Conservation (phyloP, 2,113 vertebrate species). For the Pseudorhombus dupliciocellatus region DNA sequence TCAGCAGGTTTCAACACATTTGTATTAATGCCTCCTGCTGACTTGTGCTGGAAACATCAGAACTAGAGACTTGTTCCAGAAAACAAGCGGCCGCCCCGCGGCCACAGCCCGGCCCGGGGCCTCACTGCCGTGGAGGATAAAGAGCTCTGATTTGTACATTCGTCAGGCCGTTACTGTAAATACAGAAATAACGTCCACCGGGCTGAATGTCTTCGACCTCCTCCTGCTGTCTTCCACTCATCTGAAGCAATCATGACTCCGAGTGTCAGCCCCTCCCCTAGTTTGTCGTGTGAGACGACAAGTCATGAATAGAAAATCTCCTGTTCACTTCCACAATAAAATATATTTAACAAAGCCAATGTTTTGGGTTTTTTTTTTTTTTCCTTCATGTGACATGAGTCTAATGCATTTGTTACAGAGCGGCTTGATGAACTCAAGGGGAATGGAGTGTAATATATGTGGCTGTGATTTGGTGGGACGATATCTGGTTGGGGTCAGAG, state of each 20-base stretch:
- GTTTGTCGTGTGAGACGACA: conserved; percentile 42
- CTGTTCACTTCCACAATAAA: conserved; percentile 57
- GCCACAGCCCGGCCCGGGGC: background rate
- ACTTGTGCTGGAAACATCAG: conserved; percentile 45
- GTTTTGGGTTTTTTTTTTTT: conserved; percentile 21
- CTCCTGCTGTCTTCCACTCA: conserved; percentile 60
- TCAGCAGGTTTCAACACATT: conserved; percentile 58
- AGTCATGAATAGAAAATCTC: conserved; percentile 7
- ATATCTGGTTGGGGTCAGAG: conserved; percentile 59
- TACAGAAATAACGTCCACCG: conserved; percentile 39
- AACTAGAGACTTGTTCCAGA: conserved; percentile 26
- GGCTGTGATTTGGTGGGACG: conserved; percentile 37
- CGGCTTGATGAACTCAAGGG: conserved; percentile 42
- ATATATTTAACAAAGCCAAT: conserved; percentile 31
- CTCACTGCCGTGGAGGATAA: background rate
- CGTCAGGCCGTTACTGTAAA: conserved; percentile 40
- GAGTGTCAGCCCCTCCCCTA: conserved; percentile 18
- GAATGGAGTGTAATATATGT: conserved; percentile 46
- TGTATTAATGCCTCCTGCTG: conserved; percentile 56
- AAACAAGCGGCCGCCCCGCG: conserved; percentile 43
- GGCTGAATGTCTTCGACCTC: conserved; percentile 20
- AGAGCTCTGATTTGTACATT: conserved; percentile 26
- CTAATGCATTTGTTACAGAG: conserved; percentile 10
- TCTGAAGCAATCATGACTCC: conserved; percentile 32
- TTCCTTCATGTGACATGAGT: conserved; percentile 1